Base-by-base conservation (phyloP, 37 sponge, comb jelly and placozoan species). In the Crambe crambe region DNA sequence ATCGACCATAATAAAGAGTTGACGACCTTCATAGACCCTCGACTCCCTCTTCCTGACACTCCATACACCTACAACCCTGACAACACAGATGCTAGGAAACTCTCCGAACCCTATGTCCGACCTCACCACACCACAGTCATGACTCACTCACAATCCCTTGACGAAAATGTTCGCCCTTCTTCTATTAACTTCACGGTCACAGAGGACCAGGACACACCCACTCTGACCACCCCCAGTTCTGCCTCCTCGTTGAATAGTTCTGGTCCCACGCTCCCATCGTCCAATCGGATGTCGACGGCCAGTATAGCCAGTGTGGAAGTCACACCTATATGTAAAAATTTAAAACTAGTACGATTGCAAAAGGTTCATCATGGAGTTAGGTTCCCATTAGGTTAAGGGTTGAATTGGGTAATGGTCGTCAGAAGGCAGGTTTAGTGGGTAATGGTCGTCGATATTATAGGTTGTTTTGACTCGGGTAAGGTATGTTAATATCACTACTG, bases 1-100 rank as follows among this genome's bases (percentile, higher is more conserved):
- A 86, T 96, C n/a, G 88, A 96, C 76, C 96, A 96, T 71, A 41
- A 72, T 31, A 73, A 80, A 8, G 42, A 79, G 34, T 21, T 87
- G 26, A 92, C 94, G 26, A 81, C 96, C 12, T 96, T 89, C 76
- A 83, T 96, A 56, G 96, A 96, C 67, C 96, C 96, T 40, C 87
- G 96, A 21, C 88, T 96, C 4, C 96, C 96, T 20, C 73, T 84
- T 26, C 74, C 77, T 34, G 66, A 79, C 36, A 23, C 30, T 12
- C 78, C 72, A 6, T 75, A 70, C 80, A 68, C 67, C 59, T 78
- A 74, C 63, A 29, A 25, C 25, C 40, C 66, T 0, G 6, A 38
- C 3, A 12, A 62, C n/a, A 41, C 8, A 37, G 32, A n/a, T 21
- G 42, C 26, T 61, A 41, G 56, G 25, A 3, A 63, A 3, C 2